These are phyloP conservation scores for Euphonia xanthogaster DNA, from an alignment of 2,797 vertebrate species.

Conservation along the genomic window DNA sequence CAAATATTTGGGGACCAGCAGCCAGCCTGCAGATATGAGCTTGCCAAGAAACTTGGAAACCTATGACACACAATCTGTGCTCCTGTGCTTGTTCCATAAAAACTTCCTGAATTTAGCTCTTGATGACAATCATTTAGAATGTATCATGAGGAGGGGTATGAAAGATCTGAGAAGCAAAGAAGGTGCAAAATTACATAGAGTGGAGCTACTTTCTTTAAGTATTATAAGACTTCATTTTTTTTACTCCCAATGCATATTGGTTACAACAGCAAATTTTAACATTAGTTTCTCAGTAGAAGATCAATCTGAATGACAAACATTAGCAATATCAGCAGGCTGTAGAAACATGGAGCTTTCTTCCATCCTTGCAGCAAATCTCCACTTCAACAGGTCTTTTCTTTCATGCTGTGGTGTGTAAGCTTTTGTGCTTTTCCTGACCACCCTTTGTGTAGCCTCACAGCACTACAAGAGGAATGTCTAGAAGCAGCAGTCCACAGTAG, in stretches of 20 bases:
- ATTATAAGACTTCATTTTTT: background rate
- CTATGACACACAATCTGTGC: background rate
- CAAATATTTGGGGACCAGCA: background rate
- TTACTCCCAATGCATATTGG: background rate
- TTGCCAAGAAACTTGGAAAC: background rate
- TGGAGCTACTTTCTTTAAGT: background rate
- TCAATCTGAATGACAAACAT: background rate
- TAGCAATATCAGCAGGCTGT: background rate
- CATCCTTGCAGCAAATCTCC: background rate
- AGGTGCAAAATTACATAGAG: background rate
- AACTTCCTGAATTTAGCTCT: background rate
- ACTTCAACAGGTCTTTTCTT: background rate
- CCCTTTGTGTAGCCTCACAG: background rate
- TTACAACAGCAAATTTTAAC: background rate
- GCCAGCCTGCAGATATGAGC: background rate
- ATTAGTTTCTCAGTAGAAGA: background rate
- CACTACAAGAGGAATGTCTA: background rate
- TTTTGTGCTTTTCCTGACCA: background rate
- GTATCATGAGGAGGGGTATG: background rate
- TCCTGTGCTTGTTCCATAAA: background rate
- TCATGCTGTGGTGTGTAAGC: background rate
- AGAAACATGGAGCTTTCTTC: background rate
- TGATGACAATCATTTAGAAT: background rate
- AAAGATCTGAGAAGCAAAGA: background rate
- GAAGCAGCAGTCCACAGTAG: background rate